A percentile compares a stretch with the other conserved stretches of the same genome.
These are phyloP conservation scores for Ochotona curzoniae DNA, from an alignment of 2,113 vertebrate species.

Conservation along the genomic window DNA sequence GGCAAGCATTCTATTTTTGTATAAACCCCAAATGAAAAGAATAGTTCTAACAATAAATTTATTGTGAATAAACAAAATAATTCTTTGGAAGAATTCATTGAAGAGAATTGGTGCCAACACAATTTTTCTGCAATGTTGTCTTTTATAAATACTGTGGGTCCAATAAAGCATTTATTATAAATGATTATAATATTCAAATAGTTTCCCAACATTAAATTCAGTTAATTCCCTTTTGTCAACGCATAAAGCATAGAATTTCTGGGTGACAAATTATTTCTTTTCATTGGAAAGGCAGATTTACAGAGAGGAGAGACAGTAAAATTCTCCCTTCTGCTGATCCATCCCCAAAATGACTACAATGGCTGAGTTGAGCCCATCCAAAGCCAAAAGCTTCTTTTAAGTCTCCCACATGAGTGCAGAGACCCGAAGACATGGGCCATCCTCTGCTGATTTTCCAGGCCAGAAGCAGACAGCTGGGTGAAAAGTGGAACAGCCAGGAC, in stretches of 20 bases:
- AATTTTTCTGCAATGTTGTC: neutral
- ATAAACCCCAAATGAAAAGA: neutral
- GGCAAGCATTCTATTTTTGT: conserved; percentile 63
- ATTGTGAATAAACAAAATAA: neutral
- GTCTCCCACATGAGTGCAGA: no score
- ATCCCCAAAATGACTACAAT: no score
- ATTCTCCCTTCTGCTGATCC: no score
- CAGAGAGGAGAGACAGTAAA: no score
- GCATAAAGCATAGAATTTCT: neutral
- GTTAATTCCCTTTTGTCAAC: neutral
- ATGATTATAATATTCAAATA: neutral
- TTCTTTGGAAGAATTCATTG: conserved; percentile 1
- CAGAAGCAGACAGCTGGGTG: no score
- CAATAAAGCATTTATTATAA: neutral
- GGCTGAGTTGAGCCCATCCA: no score
- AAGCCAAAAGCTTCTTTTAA: no score
- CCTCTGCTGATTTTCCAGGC: no score
- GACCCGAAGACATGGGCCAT: no score
- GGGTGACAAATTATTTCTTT: no score
- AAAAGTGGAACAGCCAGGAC: no score
- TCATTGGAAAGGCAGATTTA: no score
- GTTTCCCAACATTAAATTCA: conserved; percentile 17
- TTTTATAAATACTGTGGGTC: neutral
- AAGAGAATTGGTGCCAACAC: neutral
- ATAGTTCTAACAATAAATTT: neutral